Evolutionary conservation across 2,888 invertebrate species (phyloP).

Genomic region (Tachina fera): DNA sequence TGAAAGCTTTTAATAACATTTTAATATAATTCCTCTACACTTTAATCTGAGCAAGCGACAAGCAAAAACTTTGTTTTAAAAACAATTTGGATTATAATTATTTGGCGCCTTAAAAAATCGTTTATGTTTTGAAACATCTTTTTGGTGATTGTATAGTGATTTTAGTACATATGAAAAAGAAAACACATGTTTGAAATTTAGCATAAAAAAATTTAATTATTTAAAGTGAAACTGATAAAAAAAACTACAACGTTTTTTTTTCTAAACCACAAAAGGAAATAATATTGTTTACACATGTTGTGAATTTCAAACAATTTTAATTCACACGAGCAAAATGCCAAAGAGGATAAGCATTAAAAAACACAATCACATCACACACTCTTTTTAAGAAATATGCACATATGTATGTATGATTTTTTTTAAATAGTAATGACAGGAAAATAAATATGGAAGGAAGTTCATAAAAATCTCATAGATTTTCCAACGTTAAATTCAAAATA

Average conservation of each 20-base stretch:
- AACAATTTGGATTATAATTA: slow-evolving; percentile 4
- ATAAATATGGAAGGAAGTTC: slow-evolving; percentile 61
- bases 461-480: slow-evolving; percentile 15
- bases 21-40: neutral
- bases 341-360: slow-evolving; percentile 17
- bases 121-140: slow-evolving; percentile 2
- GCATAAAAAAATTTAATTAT: slow-evolving; percentile 33
- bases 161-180: neutral
- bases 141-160: slow-evolving; percentile 5
- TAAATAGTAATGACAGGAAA: slow-evolving; percentile 64
- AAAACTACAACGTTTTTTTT: slow-evolving; percentile 32
- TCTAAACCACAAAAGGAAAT: slow-evolving; percentile 62
- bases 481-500: slow-evolving; percentile 7
- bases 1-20: neutral
- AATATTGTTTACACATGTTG: slow-evolving; percentile 69
- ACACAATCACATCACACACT: slow-evolving; percentile 12
- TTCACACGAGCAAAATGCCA: slow-evolving; percentile 64
- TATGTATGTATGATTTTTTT: neutral
- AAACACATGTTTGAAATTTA: slow-evolving; percentile 45
- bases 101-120: slow-evolving; percentile 23
- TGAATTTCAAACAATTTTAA: slow-evolving; percentile 63
- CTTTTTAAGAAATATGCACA: slow-evolving; percentile 16
- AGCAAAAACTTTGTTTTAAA: neutral
- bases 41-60: neutral
- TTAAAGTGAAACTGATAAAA: slow-evolving; percentile 50